These are phyloP conservation scores for Ormyrus rosae DNA, from an alignment of 2,888 invertebrate species.

Conservation along the genomic window DNA sequence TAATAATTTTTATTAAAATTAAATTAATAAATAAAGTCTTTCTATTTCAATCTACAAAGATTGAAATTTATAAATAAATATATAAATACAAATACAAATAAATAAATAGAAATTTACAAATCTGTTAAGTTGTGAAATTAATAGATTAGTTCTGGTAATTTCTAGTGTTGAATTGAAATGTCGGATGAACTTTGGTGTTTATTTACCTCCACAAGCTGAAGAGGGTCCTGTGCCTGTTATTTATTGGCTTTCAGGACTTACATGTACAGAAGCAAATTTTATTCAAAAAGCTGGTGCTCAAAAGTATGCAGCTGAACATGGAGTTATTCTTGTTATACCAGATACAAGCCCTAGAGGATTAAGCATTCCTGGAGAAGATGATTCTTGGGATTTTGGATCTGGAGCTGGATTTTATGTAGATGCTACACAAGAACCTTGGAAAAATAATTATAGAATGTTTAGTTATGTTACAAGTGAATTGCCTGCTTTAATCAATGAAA, in stretches of 20 bases:
- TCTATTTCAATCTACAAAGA: slow-evolving; percentile 15
- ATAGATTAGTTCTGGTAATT: slow-evolving; percentile 9
- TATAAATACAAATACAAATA: too few relatives aligned
- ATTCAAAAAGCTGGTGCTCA: slow-evolving; percentile 97
- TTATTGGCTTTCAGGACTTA: slow-evolving; percentile 94
- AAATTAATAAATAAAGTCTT: background rate
- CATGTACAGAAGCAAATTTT: slow-evolving; percentile 97
- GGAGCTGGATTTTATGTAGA: slow-evolving; percentile 98
- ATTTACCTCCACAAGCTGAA: slow-evolving; percentile 87
- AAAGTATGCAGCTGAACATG: slow-evolving; percentile 89
- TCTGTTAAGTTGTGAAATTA: too few relatives aligned
- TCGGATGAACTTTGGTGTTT: slow-evolving; percentile 95
- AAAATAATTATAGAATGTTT: slow-evolving; percentile 94
- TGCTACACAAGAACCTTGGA: slow-evolving; percentile 94
- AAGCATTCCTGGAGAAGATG: slow-evolving; percentile 93
- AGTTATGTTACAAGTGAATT: slow-evolving; percentile 94
- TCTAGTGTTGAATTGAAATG: slow-evolving; percentile 86
- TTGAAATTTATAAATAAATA: background rate
- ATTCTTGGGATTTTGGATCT: slow-evolving; percentile 95
- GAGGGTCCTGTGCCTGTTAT: slow-evolving; percentile 85
- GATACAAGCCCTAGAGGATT: slow-evolving; percentile 97
- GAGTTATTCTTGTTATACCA: slow-evolving; percentile 92
- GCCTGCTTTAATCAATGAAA: slow-evolving; percentile 83
- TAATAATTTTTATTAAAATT: background rate
- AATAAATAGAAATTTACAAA: too few relatives aligned